phyloP scores from a whole-genome alignment of 2,797 vertebrate genomes.

The Phataginus tetradactyla region DNA sequence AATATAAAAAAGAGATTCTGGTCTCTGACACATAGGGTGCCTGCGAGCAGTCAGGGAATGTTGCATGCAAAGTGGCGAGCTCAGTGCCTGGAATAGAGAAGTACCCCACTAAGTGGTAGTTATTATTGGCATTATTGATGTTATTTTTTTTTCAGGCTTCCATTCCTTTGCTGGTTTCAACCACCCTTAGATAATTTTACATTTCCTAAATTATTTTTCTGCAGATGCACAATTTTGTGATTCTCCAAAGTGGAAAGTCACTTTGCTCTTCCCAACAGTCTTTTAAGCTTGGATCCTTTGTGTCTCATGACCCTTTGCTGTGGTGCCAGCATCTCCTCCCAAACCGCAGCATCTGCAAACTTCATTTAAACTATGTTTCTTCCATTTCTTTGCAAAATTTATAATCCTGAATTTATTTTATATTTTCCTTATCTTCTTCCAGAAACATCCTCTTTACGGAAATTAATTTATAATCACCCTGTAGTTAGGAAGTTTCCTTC shows the following conservation, averaged over 20 bases:
- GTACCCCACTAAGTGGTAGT: not conserved
- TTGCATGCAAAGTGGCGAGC: not conserved
- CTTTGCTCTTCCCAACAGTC: not conserved
- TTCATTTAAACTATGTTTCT: not conserved
- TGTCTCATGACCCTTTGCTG: not conserved
- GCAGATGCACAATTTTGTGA: not conserved
- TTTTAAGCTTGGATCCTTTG: constrained; percentile 12
- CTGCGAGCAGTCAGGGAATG: not conserved
- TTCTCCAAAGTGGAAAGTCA: constrained; percentile 14
- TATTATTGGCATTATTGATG: not conserved
- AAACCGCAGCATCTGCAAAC: not conserved
- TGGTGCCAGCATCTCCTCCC: not conserved
- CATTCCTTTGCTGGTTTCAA: constrained; percentile 29
- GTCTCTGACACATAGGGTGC: not conserved
- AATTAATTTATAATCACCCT: not conserved
- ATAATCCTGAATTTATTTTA: not conserved
- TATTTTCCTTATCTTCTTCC: not conserved
- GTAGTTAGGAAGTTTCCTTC: not conserved
- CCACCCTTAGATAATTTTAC: not conserved
- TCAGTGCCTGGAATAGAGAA: not conserved
- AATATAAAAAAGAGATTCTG: not conserved
- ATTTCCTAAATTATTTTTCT: constrained; percentile 33
- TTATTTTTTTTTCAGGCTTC: not conserved
- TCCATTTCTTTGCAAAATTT: not conserved
- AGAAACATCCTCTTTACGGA: constrained; percentile 39